phyloP scores from a whole-genome alignment of 2,888 invertebrate genomes.

The Bellardia pandia region DNA sequence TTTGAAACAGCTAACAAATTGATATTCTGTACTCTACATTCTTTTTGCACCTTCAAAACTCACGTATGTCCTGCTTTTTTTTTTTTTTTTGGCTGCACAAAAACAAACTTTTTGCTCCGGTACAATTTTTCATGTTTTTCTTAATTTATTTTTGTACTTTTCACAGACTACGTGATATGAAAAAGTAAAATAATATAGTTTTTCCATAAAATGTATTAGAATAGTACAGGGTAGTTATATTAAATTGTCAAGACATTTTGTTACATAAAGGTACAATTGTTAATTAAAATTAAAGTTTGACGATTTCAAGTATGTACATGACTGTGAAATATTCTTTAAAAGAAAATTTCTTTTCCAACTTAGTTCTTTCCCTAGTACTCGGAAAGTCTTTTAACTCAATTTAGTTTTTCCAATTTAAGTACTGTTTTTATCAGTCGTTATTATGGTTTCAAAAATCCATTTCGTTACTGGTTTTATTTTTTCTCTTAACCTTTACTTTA shows the following conservation, averaged over 20 bases:
- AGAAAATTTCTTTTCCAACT: not conserved
- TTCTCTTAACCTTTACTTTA: constrained; percentile 3
- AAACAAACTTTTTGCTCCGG: constrained; percentile 10
- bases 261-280: constrained; percentile 2
- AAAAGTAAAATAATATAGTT: constrained; percentile 48
- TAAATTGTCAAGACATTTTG: constrained; percentile 25
- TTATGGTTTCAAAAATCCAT: not conserved
- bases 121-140: constrained; percentile 49
- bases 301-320: too few relatives aligned
- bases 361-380: not conserved
- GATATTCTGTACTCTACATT: constrained; percentile 57
- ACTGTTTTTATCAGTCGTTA: not conserved
- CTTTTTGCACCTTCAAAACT: constrained; percentile 66
- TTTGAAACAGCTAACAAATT: constrained; percentile 51
- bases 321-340: not conserved
- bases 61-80: constrained; percentile 65
- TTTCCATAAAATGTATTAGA: constrained; percentile 19
- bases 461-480: not conserved
- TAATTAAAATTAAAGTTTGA: constrained; percentile 31
- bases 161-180: constrained; percentile 55
- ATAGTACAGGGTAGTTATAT: not conserved
- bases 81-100: constrained; percentile 27
- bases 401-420: not conserved
- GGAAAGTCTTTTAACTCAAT: not conserved
- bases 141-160: constrained; percentile 24